phyloP scores from a whole-genome alignment of 2,113 vertebrate genomes.

The Hymenochirus boettgeri region DNA sequence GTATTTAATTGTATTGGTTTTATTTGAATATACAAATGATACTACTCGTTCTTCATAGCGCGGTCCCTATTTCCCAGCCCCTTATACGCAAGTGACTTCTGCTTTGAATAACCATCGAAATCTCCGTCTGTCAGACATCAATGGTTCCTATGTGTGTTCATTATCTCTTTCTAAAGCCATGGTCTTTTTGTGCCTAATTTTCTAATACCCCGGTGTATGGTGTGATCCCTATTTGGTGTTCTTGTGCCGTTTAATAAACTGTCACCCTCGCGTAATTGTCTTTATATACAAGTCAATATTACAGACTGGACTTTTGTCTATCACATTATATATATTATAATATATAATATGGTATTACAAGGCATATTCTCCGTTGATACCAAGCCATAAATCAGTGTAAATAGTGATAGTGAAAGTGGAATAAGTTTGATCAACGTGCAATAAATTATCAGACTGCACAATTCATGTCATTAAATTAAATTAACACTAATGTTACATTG shows the following conservation, averaged over 20 bases:
- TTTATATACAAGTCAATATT: constrained; percentile 58
- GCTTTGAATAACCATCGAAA: neutral
- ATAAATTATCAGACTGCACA: too few relatives aligned
- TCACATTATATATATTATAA: constrained; percentile 54
- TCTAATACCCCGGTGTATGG: constrained; percentile 48
- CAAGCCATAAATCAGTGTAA: constrained; percentile 38
- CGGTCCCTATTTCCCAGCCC: neutral
- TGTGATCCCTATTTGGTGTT: neutral
- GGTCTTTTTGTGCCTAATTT: constrained; percentile 64
- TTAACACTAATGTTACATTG: too few relatives aligned
- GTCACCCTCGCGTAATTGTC: constrained; percentile 41
- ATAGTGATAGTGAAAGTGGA: too few relatives aligned
- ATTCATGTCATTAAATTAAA: too few relatives aligned
- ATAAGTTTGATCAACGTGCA: too few relatives aligned
- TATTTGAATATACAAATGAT: neutral
- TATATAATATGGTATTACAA: constrained; percentile 51
- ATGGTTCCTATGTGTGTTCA: neutral
- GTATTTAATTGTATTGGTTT: neutral
- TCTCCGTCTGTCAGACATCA: neutral
- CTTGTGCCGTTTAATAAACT: neutral
- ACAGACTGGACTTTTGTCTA: constrained; percentile 52
- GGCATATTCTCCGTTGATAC: constrained; percentile 20
- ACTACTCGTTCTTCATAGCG: constrained; percentile 21
- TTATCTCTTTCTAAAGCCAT: constrained; percentile 57
- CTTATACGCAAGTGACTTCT: neutral